A percentile compares a stretch with the other conserved stretches of the same genome.
phyloP scores from a whole-genome alignment of 2,113 vertebrate genomes.

The Cathartes aura region DNA sequence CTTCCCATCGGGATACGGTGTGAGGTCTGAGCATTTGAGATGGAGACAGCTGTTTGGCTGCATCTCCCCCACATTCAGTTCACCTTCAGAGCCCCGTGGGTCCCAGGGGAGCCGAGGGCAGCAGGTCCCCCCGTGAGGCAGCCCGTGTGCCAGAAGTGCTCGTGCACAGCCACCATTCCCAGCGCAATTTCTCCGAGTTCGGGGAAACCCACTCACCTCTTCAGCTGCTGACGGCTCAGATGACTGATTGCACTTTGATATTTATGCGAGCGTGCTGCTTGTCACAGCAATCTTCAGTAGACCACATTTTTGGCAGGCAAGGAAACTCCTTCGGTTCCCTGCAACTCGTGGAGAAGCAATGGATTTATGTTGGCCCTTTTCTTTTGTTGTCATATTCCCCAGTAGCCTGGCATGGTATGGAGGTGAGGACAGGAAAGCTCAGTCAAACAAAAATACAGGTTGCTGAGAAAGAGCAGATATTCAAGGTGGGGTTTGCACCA shows the following conservation, averaged over 20 bases:
- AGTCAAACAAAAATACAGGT: not conserved
- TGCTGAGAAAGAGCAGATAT: not conserved
- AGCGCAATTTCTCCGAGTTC: not conserved
- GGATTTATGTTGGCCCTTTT: not conserved
- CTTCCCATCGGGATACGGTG: accelerated
- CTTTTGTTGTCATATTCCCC: not conserved
- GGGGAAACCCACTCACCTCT: not conserved
- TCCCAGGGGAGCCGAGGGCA: not conserved
- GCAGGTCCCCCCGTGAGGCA: not conserved
- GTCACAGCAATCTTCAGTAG: not conserved
- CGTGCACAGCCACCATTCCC: not conserved
- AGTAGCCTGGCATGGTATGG: not conserved
- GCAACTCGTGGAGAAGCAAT: accelerated
- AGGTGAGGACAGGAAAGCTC: not conserved
- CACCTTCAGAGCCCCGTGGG: accelerated
- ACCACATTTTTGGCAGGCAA: not conserved
- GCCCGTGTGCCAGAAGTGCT: not conserved
- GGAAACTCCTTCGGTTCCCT: not conserved
- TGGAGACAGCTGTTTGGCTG: not conserved
- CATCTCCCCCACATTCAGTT: not conserved
- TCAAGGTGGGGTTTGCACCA: not conserved
- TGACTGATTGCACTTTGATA: not conserved
- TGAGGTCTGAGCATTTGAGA: not conserved
- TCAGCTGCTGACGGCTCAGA: not conserved
- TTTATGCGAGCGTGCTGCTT: not conserved